Percentiles rank a stretch among this genome's conserved stretches.
These are phyloP conservation scores for Chlorodrepanis virens DNA, from an alignment of 2,113 vertebrate genomes.

Conservation along the genomic window DNA sequence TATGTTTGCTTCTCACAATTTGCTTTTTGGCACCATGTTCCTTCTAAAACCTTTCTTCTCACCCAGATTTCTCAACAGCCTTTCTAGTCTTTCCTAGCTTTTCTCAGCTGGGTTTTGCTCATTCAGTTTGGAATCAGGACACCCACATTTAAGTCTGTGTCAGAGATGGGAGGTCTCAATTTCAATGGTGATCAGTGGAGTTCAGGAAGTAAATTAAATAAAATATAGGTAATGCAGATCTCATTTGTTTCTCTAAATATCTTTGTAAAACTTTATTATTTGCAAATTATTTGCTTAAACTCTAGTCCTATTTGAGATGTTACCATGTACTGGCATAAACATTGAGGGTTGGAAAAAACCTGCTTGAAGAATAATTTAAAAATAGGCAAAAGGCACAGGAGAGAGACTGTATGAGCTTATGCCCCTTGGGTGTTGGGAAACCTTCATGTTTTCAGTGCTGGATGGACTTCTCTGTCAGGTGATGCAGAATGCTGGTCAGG, in stretches of 20 bases:
- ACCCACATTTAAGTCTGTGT: not conserved
- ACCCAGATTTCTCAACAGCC: not conserved
- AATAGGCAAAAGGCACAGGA: not conserved
- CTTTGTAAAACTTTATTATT: not conserved
- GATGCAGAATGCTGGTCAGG: not conserved
- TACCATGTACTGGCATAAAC: not conserved
- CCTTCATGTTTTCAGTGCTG: fast-evolving
- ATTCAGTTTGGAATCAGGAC: not conserved
- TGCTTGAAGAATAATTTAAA: not conserved
- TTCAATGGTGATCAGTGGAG: not conserved
- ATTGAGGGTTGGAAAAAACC: not conserved
- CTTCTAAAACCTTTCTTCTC: not conserved
- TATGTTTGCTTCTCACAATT: not conserved
- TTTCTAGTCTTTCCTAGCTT: not conserved
- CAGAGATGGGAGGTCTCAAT: not conserved
- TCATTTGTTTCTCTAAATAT: not conserved
- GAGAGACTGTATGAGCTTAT: not conserved
- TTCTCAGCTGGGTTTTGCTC: not conserved
- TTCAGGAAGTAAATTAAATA: not conserved
- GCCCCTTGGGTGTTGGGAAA: not conserved
- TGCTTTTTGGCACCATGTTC: no score
- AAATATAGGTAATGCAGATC: not conserved
- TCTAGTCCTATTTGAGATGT: not conserved
- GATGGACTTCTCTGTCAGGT: not conserved
- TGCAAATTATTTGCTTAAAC: not conserved